A percentile compares a stretch with the other conserved stretches of the same genome.
phyloP scores from a whole-genome alignment of 2,888 invertebrate species.

The Cosmia trapezina region DNA sequence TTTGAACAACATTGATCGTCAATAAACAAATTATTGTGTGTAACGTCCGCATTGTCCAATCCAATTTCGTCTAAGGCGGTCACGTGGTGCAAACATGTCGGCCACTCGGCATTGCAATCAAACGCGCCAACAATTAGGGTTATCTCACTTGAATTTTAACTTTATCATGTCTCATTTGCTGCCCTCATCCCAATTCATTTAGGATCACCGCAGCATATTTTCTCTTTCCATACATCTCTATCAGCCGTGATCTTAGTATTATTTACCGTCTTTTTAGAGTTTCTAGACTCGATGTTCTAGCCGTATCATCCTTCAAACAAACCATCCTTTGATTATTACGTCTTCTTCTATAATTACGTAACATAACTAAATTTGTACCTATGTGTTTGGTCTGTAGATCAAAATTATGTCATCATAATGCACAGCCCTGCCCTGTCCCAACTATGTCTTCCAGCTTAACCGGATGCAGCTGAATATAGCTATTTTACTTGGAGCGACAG shows the following conservation, averaged over 20 bases:
- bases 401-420: not conserved
- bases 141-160: slow-evolving; percentile 15
- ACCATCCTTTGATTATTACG: not conserved
- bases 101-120: slow-evolving; percentile 53
- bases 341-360: not conserved
- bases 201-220: not conserved
- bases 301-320: not conserved
- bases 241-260: not conserved
- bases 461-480: not conserved
- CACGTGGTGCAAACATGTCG: slow-evolving; percentile 56
- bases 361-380: not conserved
- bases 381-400: not conserved
- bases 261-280: not conserved
- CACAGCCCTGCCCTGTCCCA: too few species aligned
- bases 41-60: slow-evolving; percentile 65
- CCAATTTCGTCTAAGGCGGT: slow-evolving; percentile 55
- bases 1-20: slow-evolving; percentile 43
- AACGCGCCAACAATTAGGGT: slow-evolving; percentile 54
- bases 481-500: not conserved
- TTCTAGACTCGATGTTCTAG: too few species aligned
- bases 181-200: not conserved
- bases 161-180: not conserved
- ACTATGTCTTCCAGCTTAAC: not conserved
- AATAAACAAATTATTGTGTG: slow-evolving; percentile 58
- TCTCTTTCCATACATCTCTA: not conserved